Base-by-base conservation (phyloP, 2,888 invertebrate species). In the Apodemia duryi region DNA sequence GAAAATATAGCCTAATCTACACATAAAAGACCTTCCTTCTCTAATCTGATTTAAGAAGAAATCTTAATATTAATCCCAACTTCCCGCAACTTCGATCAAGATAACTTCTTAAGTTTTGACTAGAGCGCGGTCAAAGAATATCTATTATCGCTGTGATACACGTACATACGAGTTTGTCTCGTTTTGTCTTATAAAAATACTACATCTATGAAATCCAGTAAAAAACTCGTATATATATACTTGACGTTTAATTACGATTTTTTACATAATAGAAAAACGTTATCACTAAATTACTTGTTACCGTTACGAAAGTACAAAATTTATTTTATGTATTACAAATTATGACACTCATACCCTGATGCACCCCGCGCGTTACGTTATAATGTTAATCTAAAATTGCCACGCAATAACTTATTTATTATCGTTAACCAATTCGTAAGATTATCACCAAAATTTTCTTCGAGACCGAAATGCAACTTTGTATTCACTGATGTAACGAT, bases 311-410 rank as follows among this genome's bases (percentile, higher is more conserved):
- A 91, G 88, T 91, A 91, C 90, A 91, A 91, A 91, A 88, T 78
- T 82, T 75, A 74, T 75, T 79, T 81, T 84, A 83, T 82, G 38
- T n/a, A 51, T 83, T 86, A 89, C 83, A 84, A 86, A 83, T 86
- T 85, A 89, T 90, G 91, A 92, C 91, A 91, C 88, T 88, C 92
- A 86, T 91, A 92, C 92, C 92, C 92, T 92, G 92, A 88, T 91
- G 82, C 86, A 91, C 88, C 91, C 91, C 89, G 89, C 91, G 84
- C 88, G 79, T 85, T 86, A 84, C 82, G 83, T 86, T 10, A 54
- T 52, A 82, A 83, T 77, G 79, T 84, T 83, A 85, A 72, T 81
- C 82, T 88, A 86, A 57, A 57, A 87, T 88, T 88, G 86, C 88
- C 87, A 84, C 85, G 90, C 89, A 90, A 89, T 88, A 77, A 82